Conservation (phyloP, 2,888 invertebrate genomes). For the Pristionchus entomophagus region DNA sequence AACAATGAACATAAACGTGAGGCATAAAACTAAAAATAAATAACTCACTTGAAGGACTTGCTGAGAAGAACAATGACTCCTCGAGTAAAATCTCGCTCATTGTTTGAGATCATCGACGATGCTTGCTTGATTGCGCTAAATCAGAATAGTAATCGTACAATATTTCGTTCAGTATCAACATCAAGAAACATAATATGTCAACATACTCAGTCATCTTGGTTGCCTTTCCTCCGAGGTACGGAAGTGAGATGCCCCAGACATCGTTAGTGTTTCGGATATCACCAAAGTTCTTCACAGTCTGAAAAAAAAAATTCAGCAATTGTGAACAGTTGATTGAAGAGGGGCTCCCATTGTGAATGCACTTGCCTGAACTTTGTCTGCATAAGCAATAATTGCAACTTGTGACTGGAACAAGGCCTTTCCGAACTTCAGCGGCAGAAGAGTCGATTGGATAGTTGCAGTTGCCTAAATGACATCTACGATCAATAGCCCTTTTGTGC, state of each 20-base stretch:
- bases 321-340: not conserved
- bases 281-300: slow-evolving; percentile 25
- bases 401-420: not conserved
- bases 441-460: not conserved
- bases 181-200: not conserved
- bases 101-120: not conserved
- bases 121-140: slow-evolving; percentile 21
- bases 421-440: not conserved
- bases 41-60: slow-evolving; percentile 32
- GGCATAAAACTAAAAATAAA: not conserved
- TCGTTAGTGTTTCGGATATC: not conserved
- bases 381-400: not conserved
- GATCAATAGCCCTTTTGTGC: not conserved
- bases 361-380: slow-evolving; percentile 9
- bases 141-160: not conserved
- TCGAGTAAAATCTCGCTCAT: not conserved
- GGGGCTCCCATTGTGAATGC: not conserved
- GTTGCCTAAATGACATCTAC: not conserved
- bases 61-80: slow-evolving; percentile 31
- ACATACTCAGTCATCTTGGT: slow-evolving; percentile 16
- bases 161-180: not conserved
- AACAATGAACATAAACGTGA: not conserved
- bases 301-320: not conserved
- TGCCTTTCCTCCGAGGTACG: slow-evolving; percentile 27
- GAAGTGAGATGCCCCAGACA: not conserved